Evolutionary conservation across 2,113 vertebrate genomes (phyloP).

Genomic region (Pyrgilauda ruficollis): DNA sequence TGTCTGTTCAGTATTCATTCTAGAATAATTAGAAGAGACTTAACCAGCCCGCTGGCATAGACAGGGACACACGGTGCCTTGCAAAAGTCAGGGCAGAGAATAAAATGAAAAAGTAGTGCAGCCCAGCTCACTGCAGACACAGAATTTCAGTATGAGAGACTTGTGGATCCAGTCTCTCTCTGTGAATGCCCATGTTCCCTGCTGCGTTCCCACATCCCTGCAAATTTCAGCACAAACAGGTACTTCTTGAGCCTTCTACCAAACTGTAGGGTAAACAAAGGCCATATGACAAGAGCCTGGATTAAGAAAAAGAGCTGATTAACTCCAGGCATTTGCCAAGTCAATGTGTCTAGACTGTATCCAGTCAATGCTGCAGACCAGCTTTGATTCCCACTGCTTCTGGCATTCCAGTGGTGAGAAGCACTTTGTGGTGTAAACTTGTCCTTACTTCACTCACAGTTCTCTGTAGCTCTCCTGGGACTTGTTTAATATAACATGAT

Average conservation of each 20-base stretch:
- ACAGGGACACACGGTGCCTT: not conserved
- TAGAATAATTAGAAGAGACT: not conserved
- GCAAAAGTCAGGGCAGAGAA: not conserved
- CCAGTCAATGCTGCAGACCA: not conserved
- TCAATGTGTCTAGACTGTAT: not conserved
- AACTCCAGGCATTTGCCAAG: not conserved
- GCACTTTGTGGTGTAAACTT: not conserved
- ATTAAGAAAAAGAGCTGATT: not conserved
- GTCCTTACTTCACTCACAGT: not conserved
- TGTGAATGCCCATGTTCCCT: not conserved
- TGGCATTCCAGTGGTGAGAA: conserved; percentile 10
- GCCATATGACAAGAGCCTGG: not conserved
- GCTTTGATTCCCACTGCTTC: conserved; percentile 5
- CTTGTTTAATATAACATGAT: not conserved
- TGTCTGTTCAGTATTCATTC: not conserved
- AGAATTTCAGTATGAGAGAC: not conserved
- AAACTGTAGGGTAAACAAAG: not conserved
- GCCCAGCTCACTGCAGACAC: not conserved
- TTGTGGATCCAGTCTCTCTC: not conserved
- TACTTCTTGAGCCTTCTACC: not conserved
- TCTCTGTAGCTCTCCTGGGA: not conserved
- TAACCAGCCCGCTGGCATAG: not conserved
- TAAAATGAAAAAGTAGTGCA: not conserved
- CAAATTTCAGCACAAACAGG: not conserved
- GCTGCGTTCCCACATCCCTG: not conserved